Conservation (phyloP, 37 sponge, comb jelly and placozoan species). For the Lycopodina hypogea region DNA sequence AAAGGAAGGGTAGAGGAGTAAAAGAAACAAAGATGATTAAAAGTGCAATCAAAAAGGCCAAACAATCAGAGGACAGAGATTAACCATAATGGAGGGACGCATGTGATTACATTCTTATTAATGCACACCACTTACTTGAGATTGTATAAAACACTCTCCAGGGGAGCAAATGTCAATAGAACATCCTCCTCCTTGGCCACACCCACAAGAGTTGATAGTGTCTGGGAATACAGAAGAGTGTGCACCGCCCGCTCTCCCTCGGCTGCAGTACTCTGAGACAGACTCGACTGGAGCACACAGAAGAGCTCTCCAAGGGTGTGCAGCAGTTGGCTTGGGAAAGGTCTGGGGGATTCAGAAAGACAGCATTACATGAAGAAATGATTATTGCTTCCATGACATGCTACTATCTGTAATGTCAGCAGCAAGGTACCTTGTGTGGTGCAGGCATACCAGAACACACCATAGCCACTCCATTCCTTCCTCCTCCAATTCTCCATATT, state of each 20-base stretch:
- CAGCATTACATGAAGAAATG: neutral
- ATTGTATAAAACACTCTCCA: neutral
- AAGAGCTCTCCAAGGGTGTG: neutral
- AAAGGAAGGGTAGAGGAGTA: neutral
- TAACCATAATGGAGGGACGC: too few species aligned
- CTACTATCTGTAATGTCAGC: neutral
- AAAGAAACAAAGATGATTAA: neutral
- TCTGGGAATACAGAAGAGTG: neutral
- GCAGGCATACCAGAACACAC: slow-evolving; percentile 30
- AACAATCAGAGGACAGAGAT: too few species aligned
- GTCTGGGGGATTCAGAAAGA: neutral
- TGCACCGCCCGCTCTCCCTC: neutral
- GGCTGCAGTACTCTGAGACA: neutral
- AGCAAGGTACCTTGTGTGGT: slow-evolving; percentile 19
- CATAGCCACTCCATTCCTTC: neutral
- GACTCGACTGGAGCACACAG: neutral
- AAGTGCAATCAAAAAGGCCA: neutral
- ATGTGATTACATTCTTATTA: neutral
- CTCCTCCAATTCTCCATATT: neutral
- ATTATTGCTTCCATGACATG: neutral
- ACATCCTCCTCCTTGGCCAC: neutral
- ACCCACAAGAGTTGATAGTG: neutral
- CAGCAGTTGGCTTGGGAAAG: neutral
- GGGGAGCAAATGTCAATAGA: neutral
- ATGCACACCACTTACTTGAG: neutral